Evolutionary conservation across 2,888 invertebrate genomes (phyloP), one percentile per base, ranked within the genome.

Genomic region (Malthinus flaveolus): DNA sequence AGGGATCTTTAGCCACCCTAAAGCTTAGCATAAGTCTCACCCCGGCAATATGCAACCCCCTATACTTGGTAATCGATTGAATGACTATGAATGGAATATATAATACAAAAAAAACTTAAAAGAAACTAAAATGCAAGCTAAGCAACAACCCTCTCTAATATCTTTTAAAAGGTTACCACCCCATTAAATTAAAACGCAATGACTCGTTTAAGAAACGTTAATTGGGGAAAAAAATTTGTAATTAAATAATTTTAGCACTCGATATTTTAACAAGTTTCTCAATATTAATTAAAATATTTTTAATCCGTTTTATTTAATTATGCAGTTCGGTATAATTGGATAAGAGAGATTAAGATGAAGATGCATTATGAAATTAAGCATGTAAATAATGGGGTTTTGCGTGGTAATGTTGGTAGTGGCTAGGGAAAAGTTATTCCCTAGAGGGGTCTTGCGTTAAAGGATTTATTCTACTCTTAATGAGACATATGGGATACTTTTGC

Each of bases 1-100:
- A 69, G 66, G 68, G 75, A 75, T 75, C 75, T 75, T 75, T 71
- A 69, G 64, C 62, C 66, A 49, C 69, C 70, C 68, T 65, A 62
- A 57, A 59, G 65, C 66, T 67, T 69, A 67, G 69, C 68, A 67
- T 70, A 70, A 69, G 71, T 62, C 54, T 55, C 61, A 51, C 59
- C 64, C 62, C 50, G 54, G 56, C 62, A 65, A 65, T 65, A 66
- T 62, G 66, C 63, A 63, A 56, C 61, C 61, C 63, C 49, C 59
- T 54, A 51, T 49, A 47, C 49, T 57, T 34, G 39, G 55, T 65
- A 69, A 69, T 71, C 70, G 68, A 70, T 70, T 69, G 67, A 68
- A 59, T 67, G 65, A 59, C 65, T 67, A 70, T 70, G 70, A 71
- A 70, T 68, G 65, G 67, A 70, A 70, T 70, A 66, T 66, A 65